Percentiles rank a stretch among this genome's conserved stretches.
These are phyloP conservation scores for Agrochola lota DNA, from an alignment of 2,888 invertebrate genomes.

Conservation along the genomic window DNA sequence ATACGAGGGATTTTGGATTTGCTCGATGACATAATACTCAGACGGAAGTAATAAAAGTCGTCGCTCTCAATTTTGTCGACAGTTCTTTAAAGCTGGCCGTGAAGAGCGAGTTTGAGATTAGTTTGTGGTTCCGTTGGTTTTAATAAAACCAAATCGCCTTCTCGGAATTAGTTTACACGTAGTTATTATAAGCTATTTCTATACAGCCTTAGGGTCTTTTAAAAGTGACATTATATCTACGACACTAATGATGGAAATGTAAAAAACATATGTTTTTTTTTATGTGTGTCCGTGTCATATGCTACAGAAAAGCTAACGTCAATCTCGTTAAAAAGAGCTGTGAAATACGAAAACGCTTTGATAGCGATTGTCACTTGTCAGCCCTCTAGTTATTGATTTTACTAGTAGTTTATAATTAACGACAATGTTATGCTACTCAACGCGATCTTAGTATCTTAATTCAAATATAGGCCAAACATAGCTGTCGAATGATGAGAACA, in stretches of 20 bases:
- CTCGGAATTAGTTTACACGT: background rate
- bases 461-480: background rate
- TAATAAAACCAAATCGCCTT: background rate
- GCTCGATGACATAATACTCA: constrained; percentile 61
- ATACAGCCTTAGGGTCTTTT: background rate
- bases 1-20: constrained; percentile 57
- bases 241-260: background rate
- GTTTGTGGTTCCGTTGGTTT: constrained; percentile 35
- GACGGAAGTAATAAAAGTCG: constrained; percentile 80
- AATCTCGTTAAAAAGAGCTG: background rate
- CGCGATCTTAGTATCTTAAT: background rate
- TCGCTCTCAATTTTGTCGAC: constrained; percentile 76
- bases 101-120: background rate
- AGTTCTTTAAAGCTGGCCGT: constrained; percentile 69
- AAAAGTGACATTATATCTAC: background rate
- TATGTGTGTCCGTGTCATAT: no score
- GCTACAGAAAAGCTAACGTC: background rate
- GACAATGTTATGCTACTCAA: background rate
- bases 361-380: no score
- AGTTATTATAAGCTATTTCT: background rate
- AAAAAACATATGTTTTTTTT: background rate
- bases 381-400: background rate
- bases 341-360: no score
- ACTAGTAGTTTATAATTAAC: background rate
- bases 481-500: background rate